Conservation (phyloP, 92 coral and sea anemone species). For the Heliopora coerulea region DNA sequence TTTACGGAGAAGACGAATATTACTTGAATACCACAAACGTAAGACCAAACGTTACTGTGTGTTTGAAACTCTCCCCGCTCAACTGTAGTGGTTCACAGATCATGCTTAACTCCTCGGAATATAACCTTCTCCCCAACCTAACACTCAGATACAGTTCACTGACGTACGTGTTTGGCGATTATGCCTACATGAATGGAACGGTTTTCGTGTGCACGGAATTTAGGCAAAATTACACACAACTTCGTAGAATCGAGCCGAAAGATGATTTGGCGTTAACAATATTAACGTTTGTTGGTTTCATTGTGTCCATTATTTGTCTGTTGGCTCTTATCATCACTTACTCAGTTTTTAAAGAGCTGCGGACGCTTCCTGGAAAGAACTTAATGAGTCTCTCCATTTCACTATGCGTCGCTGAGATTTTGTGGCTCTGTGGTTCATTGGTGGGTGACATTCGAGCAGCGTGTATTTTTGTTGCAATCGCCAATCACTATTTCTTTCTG, state of each 20-base stretch:
- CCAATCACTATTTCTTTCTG: constrained; percentile 35
- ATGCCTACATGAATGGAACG: constrained; percentile 9
- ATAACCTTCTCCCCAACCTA: constrained; percentile 7
- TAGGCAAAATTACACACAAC: neutral
- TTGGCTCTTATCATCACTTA: constrained; percentile 24
- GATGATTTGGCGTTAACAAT: constrained; percentile 26
- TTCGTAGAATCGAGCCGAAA: neutral
- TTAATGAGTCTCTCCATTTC: constrained; percentile 25
- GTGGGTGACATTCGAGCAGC: neutral
- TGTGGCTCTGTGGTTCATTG: constrained; percentile 22
- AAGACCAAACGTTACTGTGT: constrained; percentile 12
- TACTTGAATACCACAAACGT: neutral
- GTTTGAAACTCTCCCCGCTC: neutral
- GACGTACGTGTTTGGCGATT: constrained; percentile 26
- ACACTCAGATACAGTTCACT: constrained; percentile 22
- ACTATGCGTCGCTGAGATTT: constrained; percentile 33
- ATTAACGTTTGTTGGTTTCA: constrained; percentile 26
- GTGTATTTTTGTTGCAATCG: constrained; percentile 27
- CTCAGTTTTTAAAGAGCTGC: constrained; percentile 14
- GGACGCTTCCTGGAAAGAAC: constrained; percentile 34
- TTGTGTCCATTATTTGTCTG: constrained; percentile 17
- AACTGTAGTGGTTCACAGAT: constrained; percentile 26
- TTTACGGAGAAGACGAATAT: constrained; percentile 29
- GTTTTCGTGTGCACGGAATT: constrained; percentile 20
- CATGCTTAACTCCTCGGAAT: constrained; percentile 21